phyloP scores from a whole-genome alignment of 2,113 vertebrate species.

The Irena cyanogastra region DNA sequence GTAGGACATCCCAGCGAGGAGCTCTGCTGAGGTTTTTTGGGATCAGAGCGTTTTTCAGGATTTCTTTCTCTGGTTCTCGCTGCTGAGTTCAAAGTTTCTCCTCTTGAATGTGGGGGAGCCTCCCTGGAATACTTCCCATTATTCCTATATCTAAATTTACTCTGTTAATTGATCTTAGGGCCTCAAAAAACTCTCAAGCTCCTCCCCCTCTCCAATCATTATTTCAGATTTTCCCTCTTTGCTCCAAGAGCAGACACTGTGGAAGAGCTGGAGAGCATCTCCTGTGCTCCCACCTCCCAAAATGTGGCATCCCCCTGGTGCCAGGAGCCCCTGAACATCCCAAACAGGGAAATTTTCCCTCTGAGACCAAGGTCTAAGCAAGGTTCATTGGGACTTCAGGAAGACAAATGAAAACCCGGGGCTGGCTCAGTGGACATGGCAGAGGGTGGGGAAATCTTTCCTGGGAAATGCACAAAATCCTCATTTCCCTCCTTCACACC shows the following conservation, averaged over 20 bases:
- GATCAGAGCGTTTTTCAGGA: not conserved
- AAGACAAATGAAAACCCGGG: not conserved
- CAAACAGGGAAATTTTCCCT: not conserved
- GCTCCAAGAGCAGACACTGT: not conserved
- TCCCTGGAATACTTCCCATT: not conserved
- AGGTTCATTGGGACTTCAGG: not conserved
- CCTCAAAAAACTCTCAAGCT: accelerated
- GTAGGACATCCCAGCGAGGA: not conserved
- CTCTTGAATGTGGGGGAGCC: too few relatives aligned
- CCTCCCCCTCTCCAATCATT: accelerated
- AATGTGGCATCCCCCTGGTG: not conserved
- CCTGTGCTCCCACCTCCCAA: not conserved
- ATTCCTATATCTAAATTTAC: not conserved
- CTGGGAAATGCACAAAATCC: not conserved
- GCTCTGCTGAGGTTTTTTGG: not conserved
- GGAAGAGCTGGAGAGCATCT: not conserved
- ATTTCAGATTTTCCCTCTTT: not conserved
- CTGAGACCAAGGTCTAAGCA: not conserved
- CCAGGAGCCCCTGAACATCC: not conserved
- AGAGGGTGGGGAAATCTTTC: not conserved
- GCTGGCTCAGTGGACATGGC: not conserved
- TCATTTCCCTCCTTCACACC: not conserved
- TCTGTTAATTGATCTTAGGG: not conserved
- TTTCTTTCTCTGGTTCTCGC: not conserved
- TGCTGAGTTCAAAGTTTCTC: not conserved